Percentiles rank a stretch among this genome's conserved stretches.
These are phyloP conservation scores for Drosophila pseudoobscura DNA, from an alignment of 1,140 invertebrate genomes.

Conservation along the genomic window DNA sequence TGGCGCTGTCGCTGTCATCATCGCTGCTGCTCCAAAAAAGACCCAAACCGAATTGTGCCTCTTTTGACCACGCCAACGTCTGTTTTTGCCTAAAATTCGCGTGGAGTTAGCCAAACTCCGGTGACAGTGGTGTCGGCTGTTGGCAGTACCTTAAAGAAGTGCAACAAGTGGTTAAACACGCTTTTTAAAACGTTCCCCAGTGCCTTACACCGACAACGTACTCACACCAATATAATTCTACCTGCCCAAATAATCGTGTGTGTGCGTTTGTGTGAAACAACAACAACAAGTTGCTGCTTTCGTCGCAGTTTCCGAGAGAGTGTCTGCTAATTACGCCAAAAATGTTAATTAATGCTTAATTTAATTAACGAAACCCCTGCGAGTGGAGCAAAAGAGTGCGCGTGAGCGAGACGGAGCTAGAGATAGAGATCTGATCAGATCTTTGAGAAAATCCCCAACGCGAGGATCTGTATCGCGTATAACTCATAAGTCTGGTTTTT, in stretches of 20 bases:
- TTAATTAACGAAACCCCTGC: slow-evolving; percentile 49
- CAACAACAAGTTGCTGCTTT: slow-evolving; percentile 58
- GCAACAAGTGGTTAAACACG: slow-evolving; percentile 70
- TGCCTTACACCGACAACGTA: slow-evolving; percentile 53
- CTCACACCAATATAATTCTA: slow-evolving; percentile 25
- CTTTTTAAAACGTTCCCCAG: slow-evolving; percentile 42
- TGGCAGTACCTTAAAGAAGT: slow-evolving; percentile 24
- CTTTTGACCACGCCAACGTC: slow-evolving; percentile 43
- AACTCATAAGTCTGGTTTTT: slow-evolving; percentile 50
- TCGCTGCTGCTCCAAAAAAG: slow-evolving; percentile 29
- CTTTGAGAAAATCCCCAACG: slow-evolving; percentile 59
- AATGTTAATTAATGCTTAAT: slow-evolving; percentile 62
- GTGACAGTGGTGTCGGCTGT: slow-evolving; percentile 8
- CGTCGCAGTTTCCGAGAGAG: slow-evolving; percentile 48
- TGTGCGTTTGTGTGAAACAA: slow-evolving; percentile 16
- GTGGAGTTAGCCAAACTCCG: slow-evolving; percentile 34
- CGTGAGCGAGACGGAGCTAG: slow-evolving; percentile 15
- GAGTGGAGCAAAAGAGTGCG: slow-evolving; percentile 25
- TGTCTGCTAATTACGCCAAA: slow-evolving; percentile 68
- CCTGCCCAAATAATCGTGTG: slow-evolving; percentile 29
- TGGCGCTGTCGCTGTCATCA: slow-evolving; percentile 58
- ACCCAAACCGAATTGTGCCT: slow-evolving; percentile 10
- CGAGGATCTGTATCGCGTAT: slow-evolving; percentile 75
- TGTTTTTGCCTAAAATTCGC: slow-evolving; percentile 37
- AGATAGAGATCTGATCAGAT: slow-evolving; percentile 31